Evolutionary conservation across 1,140 invertebrate species (phyloP).

Genomic region (Platyscapa corneri): DNA sequence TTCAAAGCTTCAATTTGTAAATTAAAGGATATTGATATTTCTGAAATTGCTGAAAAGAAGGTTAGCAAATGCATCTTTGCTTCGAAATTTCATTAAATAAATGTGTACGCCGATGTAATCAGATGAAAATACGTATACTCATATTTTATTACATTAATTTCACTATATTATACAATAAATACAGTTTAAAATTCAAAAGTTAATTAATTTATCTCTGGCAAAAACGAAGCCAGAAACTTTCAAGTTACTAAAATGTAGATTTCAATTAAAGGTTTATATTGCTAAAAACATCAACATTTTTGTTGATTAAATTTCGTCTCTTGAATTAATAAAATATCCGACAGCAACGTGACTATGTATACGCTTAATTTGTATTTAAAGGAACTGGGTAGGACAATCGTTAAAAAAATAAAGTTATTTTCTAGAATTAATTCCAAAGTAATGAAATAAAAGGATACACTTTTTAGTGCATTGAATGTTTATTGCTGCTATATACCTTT

Average conservation of each 20-base stretch:
- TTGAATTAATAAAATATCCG: background rate
- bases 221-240: background rate
- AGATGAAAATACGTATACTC: background rate
- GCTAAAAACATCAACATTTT: background rate
- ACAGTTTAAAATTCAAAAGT: background rate
- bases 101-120: background rate
- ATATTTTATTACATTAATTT: background rate
- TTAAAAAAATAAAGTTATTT: conserved; percentile 15
- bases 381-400: background rate
- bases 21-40: background rate
- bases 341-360: background rate
- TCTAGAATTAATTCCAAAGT: background rate
- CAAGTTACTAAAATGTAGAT: background rate
- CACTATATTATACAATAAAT: background rate
- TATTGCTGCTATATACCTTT: background rate
- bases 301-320: conserved; percentile 8
- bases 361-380: background rate
- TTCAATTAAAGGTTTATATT: conserved; percentile 11
- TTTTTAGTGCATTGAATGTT: background rate
- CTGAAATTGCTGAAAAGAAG: background rate
- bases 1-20: background rate
- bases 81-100: background rate
- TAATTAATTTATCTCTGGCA: background rate
- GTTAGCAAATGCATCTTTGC: background rate
- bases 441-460: background rate